These are phyloP conservation scores for Noturus placidus DNA, from an alignment of 2,113 vertebrate species.

Conservation along the genomic window DNA sequence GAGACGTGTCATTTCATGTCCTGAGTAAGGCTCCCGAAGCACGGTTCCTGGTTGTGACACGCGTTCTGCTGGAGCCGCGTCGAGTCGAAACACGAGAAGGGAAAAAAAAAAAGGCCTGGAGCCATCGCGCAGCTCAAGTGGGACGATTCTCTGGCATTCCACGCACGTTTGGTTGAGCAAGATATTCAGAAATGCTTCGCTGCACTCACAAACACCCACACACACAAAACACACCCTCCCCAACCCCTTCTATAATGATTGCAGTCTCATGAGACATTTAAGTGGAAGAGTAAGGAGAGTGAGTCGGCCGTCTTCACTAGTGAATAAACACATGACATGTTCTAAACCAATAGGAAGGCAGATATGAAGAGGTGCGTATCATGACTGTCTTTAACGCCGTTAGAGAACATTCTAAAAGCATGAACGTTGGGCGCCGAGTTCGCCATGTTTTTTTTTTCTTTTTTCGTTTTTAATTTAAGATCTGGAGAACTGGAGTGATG, in stretches of 20 bases:
- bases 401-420: not conserved
- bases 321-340: not conserved
- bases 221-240: not conserved
- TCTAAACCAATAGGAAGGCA: not conserved
- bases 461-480: not conserved
- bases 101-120: not conserved
- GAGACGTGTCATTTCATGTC: not conserved
- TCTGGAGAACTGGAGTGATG: not conserved
- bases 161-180: not conserved
- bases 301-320: not conserved
- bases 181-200: slow-evolving; percentile 7
- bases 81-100: slow-evolving; percentile 34
- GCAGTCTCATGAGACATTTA: not conserved
- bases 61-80: not conserved
- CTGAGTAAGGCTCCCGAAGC: not conserved
- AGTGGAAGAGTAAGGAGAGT: not conserved
- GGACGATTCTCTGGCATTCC: slow-evolving; percentile 21
- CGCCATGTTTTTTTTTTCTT: no score
- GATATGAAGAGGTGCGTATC: not conserved
- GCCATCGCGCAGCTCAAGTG: not conserved
- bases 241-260: not conserved
- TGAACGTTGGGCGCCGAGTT: no score
- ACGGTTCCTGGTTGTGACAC: not conserved
- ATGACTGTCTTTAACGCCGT: not conserved
- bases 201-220: not conserved